Base-by-base conservation (phyloP, 1,140 invertebrate genomes). In the Battus philenor region DNA sequence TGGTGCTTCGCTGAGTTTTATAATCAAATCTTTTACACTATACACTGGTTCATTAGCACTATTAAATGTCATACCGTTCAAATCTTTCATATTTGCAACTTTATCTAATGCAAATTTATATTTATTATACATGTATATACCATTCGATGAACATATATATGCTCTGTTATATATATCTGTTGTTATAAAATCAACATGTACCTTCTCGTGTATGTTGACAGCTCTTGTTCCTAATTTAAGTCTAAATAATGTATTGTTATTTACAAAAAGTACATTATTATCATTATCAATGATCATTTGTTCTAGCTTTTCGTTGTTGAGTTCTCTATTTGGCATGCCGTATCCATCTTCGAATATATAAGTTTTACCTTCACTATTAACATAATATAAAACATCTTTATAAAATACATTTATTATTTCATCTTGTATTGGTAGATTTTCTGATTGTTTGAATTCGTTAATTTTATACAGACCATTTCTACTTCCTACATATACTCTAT, bases 31-130 rank as follows among this genome's bases (percentile, higher is more conserved):
- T 9, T 59, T 47, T 0, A 72, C 69, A 4, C 63, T 63, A 50
- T 79, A 82, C 26, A 79, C 59, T 2, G 69, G 69, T 20, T 82
- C 72, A 15, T 66, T 63, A 0, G 47, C 34, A 32, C 53, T 70
- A 39, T 57, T 64, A 65, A 79, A 82, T 0, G 68, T 52, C 1
- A 79, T 32, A 8, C 60, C 68, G 51, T 52, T 79, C 15, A 76
- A 43, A 48, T 65, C 55, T 33, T 11, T 49, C n/a, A 78, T 59
- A 53, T 64, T 50, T 3, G 66, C 57, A 9, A 68, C 56, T 57
- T 64, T 82, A 54, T 82, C 75, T 20, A 74, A 68, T 3, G 66
- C 70, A 44, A 56, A 82, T 44, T 82, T 82, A 39, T 72, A 82
- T 38, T 74, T 82, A 54, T 82, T 82, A 33, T 79, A 82, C 2